Conservation (phyloP, 2,888 invertebrate species). For the Lycocerus yunnanus region DNA sequence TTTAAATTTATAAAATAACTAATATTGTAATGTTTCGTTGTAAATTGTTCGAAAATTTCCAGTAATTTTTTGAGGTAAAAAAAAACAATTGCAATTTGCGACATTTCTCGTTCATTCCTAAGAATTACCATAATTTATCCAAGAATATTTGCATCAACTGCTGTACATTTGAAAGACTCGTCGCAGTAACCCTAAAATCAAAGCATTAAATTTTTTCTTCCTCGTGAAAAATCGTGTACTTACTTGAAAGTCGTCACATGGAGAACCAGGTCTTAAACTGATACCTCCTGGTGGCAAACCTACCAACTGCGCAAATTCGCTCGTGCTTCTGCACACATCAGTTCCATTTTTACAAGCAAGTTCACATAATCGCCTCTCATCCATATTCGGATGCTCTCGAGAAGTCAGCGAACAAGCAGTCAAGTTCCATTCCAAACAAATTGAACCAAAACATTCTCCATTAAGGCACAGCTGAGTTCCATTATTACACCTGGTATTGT, state of each 20-base stretch:
- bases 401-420: conserved; percentile 94
- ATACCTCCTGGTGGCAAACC: conserved; percentile 81
- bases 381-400: conserved; percentile 71
- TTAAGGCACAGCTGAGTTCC: conserved; percentile 84
- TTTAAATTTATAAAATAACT: too few relatives aligned
- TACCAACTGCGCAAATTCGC: conserved; percentile 77
- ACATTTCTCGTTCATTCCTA: too few relatives aligned
- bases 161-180: conserved; percentile 97
- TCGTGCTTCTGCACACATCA: conserved; percentile 82
- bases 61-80: too few relatives aligned
- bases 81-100: too few relatives aligned
- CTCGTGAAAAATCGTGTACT: conserved; percentile 56
- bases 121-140: too few relatives aligned
- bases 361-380: conserved; percentile 89
- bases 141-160: too few relatives aligned
- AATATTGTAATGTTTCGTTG: too few relatives aligned
- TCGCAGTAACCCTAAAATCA: conserved; percentile 93
- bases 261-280: conserved; percentile 91
- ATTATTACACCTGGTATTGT: conserved; percentile 95
- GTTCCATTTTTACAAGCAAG: conserved; percentile 93
- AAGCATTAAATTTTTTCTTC: background rate
- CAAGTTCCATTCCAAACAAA: conserved; percentile 93
- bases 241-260: conserved; percentile 98
- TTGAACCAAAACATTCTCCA: conserved; percentile 93
- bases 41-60: too few relatives aligned